Conservation (phyloP, 2,797 vertebrate species). For the Chelonia mydas region DNA sequence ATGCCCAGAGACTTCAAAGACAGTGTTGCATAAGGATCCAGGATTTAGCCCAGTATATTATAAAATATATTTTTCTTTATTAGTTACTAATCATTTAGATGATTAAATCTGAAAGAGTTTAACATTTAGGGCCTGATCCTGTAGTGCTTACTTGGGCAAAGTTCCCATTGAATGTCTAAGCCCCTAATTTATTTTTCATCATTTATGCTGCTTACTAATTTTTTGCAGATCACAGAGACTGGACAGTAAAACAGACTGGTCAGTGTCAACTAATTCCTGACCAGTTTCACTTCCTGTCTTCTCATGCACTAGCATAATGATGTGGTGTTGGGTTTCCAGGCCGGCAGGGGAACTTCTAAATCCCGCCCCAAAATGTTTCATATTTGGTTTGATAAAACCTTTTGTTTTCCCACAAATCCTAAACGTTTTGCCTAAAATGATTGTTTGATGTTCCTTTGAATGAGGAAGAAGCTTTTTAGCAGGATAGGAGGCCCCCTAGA, state of each 20-base stretch:
- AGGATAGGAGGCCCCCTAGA: not conserved
- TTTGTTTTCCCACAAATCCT: not conserved
- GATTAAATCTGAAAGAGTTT: not conserved
- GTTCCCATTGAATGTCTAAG: not conserved
- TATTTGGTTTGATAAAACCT: slow-evolving; percentile 13
- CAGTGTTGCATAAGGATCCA: not conserved
- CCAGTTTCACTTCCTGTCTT: not conserved
- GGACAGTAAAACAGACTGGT: not conserved
- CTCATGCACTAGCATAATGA: not conserved
- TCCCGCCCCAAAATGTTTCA: not conserved
- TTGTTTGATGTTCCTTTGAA: not conserved
- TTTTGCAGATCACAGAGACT: not conserved
- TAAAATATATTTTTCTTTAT: not conserved
- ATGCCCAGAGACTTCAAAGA: not conserved
- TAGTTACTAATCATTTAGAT: not conserved
- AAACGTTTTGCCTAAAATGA: not conserved
- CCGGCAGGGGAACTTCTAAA: not conserved
- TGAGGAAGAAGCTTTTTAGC: not conserved
- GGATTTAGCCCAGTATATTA: slow-evolving; percentile 16
- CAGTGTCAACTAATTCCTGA: not conserved
- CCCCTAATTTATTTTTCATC: not conserved
- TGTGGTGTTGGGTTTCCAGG: not conserved
- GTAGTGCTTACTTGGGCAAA: not conserved
- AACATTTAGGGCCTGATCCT: slow-evolving; percentile 33
- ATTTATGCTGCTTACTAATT: not conserved